Base-by-base conservation (phyloP, 2,797 vertebrate species). In the Cottoperca gobio region DNA sequence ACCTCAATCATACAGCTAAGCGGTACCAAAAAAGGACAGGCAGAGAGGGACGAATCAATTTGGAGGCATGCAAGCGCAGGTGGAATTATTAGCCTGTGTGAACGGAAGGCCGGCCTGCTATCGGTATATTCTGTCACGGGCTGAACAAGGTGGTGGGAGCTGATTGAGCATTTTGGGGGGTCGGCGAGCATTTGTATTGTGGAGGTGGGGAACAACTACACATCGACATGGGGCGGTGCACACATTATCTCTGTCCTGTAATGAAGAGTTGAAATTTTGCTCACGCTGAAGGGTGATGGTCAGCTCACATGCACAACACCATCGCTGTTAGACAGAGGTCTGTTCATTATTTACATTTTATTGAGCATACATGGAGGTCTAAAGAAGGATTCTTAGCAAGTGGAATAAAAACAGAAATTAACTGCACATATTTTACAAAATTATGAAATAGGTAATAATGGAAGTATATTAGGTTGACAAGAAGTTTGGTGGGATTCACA, bases 1-100 rank as follows among this genome's bases (percentile, higher is more conserved):
- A 73, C 59, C 89, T 92, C 86, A 73, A 84, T 91, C 91, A 90
- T 70, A 83, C 78, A 73, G 74, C 54, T 5, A 21, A 57, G 78
- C 76, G 70, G 64, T 62, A 78, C 89, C 84, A 79, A 78, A 79
- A 78, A 89, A 84, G 73, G 73, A 84, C 69, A 35, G 78, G 65
- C 73, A 42, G 84, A 83, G 70, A 86, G 77, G 76, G 82, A 80
- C 57, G 26, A 90, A 93, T 90, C 90, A 83, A 87, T 91, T 89
- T 86, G 75, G 76, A 70, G 70, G 74, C 76, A 60, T 70, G 76
- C 73, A 76, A 78, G 64, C 33, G 46, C 77, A 78, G 81, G 74
- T 79, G 68, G 81, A 89, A 83, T 91, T 81, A 87, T 90, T 79
- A 75, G 74, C 26, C 81, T n/a, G 70, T 70, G 61, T 39, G 59